Percentiles rank a stretch among this genome's conserved stretches.
Evolutionary conservation across 2,888 invertebrate species (phyloP).

Genomic region (Drosophila merina): DNA sequence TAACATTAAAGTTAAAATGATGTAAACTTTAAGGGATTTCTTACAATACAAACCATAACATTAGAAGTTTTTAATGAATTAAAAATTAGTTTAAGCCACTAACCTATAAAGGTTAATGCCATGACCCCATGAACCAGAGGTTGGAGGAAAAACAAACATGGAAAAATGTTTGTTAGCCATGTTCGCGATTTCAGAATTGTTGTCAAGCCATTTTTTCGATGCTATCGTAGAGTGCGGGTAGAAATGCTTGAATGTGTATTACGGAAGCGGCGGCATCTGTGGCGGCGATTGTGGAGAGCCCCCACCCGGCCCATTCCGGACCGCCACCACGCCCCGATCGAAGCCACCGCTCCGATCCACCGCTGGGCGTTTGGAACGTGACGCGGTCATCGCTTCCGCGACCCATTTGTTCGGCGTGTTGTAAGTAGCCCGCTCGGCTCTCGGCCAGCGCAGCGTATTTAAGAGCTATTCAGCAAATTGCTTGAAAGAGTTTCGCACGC

Average conservation of each 20-base stretch:
- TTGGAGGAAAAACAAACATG: not conserved
- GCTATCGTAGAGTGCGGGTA: constrained; percentile 41
- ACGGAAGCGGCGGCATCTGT: constrained; percentile 51
- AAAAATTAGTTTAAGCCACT: not conserved
- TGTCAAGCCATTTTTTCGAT: constrained; percentile 5
- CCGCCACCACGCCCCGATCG: not conserved
- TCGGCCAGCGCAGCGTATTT: constrained; percentile 70
- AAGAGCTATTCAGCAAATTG: constrained; percentile 76
- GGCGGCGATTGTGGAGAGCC: constrained; percentile 8
- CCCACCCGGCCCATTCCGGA: constrained; percentile 13
- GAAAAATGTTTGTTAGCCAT: constrained; percentile 25
- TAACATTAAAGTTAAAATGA: not conserved
- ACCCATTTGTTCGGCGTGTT: constrained; percentile 64
- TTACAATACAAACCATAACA: not conserved
- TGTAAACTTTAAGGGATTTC: not conserved
- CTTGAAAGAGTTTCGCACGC: constrained; percentile 73
- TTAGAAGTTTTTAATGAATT: not conserved
- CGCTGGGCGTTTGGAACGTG: constrained; percentile 66
- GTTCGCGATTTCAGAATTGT: constrained; percentile 10
- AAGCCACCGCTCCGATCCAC: constrained; percentile 9
- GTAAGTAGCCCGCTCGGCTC: constrained; percentile 21
- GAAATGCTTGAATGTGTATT: constrained; percentile 66
- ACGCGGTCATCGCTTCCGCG: constrained; percentile 71
- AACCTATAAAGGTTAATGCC: constrained; percentile 6
- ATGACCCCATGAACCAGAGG: constrained; percentile 8